Evolutionary conservation across 1,140 invertebrate species (phyloP).

Genomic region (Drosophila melanica): DNA sequence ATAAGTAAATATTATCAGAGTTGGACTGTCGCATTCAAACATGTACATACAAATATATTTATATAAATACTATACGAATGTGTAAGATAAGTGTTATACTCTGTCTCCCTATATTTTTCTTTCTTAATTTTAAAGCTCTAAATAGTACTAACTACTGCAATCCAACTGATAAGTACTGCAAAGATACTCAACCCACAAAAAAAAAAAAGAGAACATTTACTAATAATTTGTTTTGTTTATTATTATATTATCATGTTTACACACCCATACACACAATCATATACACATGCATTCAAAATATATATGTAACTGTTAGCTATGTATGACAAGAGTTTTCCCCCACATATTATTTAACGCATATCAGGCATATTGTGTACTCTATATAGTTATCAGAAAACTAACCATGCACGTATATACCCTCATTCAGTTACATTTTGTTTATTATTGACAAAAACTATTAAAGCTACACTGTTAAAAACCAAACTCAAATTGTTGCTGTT

Average conservation of each 20-base stretch:
- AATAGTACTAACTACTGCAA: slow-evolving; percentile 64
- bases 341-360: slow-evolving; percentile 19
- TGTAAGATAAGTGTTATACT: slow-evolving; percentile 68
- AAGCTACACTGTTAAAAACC: slow-evolving; percentile 75
- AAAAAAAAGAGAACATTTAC: slow-evolving; percentile 36
- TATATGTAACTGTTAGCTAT: slow-evolving; percentile 41
- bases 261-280: slow-evolving; percentile 18
- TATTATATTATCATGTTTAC: slow-evolving; percentile 36
- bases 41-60: slow-evolving; percentile 11
- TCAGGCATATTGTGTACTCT: slow-evolving; percentile 59
- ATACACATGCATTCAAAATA: slow-evolving; percentile 20
- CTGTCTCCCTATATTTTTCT: not conserved
- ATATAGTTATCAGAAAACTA: slow-evolving; percentile 58
- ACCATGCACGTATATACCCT: slow-evolving; percentile 70
- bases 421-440: slow-evolving; percentile 63
- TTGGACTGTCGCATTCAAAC: slow-evolving; percentile 23
- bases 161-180: slow-evolving; percentile 20
- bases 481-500: slow-evolving; percentile 78
- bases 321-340: slow-evolving; percentile 33
- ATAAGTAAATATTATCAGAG: slow-evolving; percentile 35
- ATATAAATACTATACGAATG: slow-evolving; percentile 18
- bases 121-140: slow-evolving; percentile 58
- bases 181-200: not conserved
- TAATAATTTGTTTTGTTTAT: slow-evolving; percentile 47
- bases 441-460: slow-evolving; percentile 75